A percentile compares a stretch with the other conserved stretches of the same genome.
Evolutionary conservation across 2,888 invertebrate genomes (phyloP).

Genomic region (Drosophila kambysellisi): DNA sequence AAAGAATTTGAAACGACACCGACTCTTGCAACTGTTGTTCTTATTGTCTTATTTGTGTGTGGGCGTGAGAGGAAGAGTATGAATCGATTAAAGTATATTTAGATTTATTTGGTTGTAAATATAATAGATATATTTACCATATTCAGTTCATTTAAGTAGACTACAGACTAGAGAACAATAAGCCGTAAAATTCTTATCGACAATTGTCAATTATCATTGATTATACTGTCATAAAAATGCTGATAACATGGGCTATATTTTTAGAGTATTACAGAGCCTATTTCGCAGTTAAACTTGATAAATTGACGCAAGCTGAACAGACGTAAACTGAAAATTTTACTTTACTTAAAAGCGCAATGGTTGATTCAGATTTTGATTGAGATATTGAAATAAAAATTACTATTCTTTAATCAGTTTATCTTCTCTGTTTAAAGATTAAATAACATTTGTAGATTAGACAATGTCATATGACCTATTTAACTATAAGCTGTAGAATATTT

Average conservation of each 20-base stretch:
- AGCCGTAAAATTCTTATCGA: constrained; percentile 31
- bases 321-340: neutral
- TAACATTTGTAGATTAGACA: neutral
- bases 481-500: neutral
- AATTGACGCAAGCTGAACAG: neutral
- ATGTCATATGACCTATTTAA: neutral
- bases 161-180: neutral
- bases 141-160: neutral
- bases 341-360: neutral
- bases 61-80: constrained; percentile 9
- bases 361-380: neutral
- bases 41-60: neutral
- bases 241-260: constrained; percentile 42
- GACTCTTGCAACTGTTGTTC: neutral
- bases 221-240: constrained; percentile 23
- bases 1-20: constrained; percentile 42
- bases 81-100: neutral
- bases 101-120: neutral
- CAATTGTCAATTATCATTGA: constrained; percentile 40
- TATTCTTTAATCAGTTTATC: neutral
- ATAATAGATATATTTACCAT: neutral
- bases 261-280: constrained; percentile 17
- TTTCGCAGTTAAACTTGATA: neutral
- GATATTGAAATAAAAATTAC: too few species aligned
- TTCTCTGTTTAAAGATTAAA: neutral